Evolutionary conservation across 2,797 vertebrate genomes (phyloP).

Genomic region (Xiphophorus birchmanni): DNA sequence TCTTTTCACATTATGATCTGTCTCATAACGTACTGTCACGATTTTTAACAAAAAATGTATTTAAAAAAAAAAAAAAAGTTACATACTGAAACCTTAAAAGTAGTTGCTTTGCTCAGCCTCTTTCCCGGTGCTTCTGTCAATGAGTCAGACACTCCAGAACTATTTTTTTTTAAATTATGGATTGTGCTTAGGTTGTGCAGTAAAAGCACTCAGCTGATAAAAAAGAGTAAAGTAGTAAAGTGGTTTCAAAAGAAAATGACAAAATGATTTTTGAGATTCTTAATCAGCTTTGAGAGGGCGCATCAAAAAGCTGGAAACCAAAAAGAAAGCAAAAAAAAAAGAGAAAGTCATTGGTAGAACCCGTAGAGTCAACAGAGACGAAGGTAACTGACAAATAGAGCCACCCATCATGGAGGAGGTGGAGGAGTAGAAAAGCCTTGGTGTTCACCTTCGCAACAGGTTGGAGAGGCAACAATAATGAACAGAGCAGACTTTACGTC

Average conservation of each 20-base stretch:
- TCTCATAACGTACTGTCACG: too few species aligned
- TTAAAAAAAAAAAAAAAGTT: too few species aligned
- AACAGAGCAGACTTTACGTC: not conserved
- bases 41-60: too few species aligned
- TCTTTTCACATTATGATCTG: too few species aligned
- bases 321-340: not conserved
- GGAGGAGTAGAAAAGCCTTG: not conserved
- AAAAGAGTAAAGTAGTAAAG: not conserved
- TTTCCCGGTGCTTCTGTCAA: not conserved
- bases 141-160: not conserved
- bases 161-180: not conserved
- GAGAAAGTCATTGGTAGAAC: not conserved
- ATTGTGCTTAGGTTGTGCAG: not conserved
- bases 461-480: not conserved
- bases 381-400: not conserved
- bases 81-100: not conserved
- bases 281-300: not conserved
- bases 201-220: not conserved
- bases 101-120: not conserved
- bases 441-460: not conserved
- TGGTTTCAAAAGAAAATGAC: not conserved
- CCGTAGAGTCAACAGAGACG: not conserved
- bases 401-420: not conserved
- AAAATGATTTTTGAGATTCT: not conserved
- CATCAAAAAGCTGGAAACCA: not conserved